Conservation (phyloP, 2,888 invertebrate genomes). For the Lochmaea capreae region DNA sequence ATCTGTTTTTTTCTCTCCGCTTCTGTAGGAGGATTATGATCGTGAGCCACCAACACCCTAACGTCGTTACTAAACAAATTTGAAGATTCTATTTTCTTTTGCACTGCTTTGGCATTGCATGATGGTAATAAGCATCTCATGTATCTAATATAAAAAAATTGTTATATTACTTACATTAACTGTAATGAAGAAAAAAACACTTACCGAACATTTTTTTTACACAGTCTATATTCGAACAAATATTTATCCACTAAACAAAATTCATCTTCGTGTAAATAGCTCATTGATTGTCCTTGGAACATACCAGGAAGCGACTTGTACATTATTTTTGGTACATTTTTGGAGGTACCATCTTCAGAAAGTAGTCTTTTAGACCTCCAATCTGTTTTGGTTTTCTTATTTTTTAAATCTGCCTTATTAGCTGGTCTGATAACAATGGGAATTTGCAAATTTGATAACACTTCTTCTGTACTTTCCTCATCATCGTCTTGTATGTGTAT, state of each 20-base stretch:
- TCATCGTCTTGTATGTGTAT: conserved; percentile 47
- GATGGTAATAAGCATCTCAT: conserved; percentile 54
- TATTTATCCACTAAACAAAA: conserved; percentile 57
- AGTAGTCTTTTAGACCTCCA: neutral
- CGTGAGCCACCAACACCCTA: conserved; percentile 54
- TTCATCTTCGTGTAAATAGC: conserved; percentile 53
- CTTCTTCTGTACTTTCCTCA: conserved; percentile 33
- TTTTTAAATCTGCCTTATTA: conserved; percentile 1
- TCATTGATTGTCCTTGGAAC: conserved; percentile 47
- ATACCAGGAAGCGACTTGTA: conserved; percentile 50
- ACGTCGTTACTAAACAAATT: conserved; percentile 47
- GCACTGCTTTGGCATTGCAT: conserved; percentile 54
- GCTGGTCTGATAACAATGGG: conserved; percentile 41
- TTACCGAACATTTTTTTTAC: conserved; percentile 55
- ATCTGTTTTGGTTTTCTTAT: neutral
- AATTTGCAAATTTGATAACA: conserved; percentile 33
- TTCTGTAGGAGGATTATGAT: conserved; percentile 53
- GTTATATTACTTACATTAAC: conserved; percentile 11
- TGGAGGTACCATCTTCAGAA: neutral
- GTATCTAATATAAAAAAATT: conserved; percentile 45
- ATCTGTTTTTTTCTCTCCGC: conserved; percentile 57
- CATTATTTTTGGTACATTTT: conserved; percentile 29
- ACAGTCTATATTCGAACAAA: conserved; percentile 58
- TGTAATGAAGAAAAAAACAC: neutral
- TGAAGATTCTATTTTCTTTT: conserved; percentile 45